Evolutionary conservation across 1,140 invertebrate genomes (phyloP), one percentile per base, ranked within the genome.

Genomic region (Zeugodacus cucurbitae): DNA sequence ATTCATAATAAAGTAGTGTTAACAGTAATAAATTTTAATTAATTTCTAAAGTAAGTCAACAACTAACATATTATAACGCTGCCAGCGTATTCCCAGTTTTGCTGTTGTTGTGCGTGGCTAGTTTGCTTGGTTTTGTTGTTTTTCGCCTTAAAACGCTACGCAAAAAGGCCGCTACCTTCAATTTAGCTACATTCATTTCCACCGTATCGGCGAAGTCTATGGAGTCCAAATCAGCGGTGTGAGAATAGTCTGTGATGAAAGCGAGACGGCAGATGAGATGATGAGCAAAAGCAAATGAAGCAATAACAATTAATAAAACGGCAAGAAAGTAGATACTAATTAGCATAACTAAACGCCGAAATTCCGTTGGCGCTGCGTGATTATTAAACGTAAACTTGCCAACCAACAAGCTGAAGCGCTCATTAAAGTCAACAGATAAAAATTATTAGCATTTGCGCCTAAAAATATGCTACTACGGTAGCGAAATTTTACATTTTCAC

Each of bases 151-250:
- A 44, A 41, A 26, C 85, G 11, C 62, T 41, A 59, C 86, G 86
- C 37, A 93, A 86, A 89, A 92, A 93, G 74, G 90, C 90, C 89
- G 92, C 91, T 54, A 93, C 91, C 58, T 90, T 90, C 88, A 92
- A 74, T 88, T 93, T 93, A 89, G 90, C 90, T 87, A 93, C 90
- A 90, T 91, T 92, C 90, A 93, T 91, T 86, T 90, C 78, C 58
- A 93, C 89, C 29, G 87, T 89, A 87, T 92, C 92, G 41, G 34
- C 48, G 32, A 88, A 85, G 58, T 90, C 89, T 78, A 93, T 92
- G 89, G 91, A 90, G 87, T 89, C 70, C 89, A 93, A 87, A 62
- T 93, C 92, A 89, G 91, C 89, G 26, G 88, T 87, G 89, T 93
- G 92, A 26, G 92, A 90, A 88, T 91, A 91, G 32, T 90, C 92